Conservation (phyloP, 2,797 vertebrate genomes). For the Oreortyx pictus region DNA sequence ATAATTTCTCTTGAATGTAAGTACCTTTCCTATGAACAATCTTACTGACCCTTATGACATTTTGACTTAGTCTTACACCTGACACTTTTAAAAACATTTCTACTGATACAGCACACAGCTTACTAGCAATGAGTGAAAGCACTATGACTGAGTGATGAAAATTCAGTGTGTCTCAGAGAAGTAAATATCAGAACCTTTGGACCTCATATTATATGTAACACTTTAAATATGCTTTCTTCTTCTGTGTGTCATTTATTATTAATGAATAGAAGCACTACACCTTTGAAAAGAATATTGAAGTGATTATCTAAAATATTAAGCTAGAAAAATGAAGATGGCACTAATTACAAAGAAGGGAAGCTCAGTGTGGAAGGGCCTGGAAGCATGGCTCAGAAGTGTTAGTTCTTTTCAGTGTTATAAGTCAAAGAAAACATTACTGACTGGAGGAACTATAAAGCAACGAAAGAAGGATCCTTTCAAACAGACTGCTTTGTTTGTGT, state of each 20-base stretch:
- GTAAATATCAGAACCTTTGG: not conserved
- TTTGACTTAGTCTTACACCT: not conserved
- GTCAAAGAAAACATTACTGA: not conserved
- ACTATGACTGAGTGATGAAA: not conserved
- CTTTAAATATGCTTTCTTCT: not conserved
- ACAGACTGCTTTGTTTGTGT: not conserved
- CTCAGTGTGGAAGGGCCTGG: not conserved
- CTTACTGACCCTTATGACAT: not conserved
- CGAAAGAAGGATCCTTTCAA: not conserved
- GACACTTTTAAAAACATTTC: not conserved
- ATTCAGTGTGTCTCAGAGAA: not conserved
- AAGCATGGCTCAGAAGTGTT: not conserved
- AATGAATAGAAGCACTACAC: not conserved
- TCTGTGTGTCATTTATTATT: not conserved
- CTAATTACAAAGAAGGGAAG: not conserved
- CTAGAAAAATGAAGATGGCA: not conserved
- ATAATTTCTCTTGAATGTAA: not conserved
- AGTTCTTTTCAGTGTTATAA: not conserved
- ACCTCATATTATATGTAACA: fast-evolving
- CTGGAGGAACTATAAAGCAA: not conserved
- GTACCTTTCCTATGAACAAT: not conserved
- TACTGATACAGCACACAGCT: not conserved
- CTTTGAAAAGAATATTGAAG: not conserved
- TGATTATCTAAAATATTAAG: not conserved
- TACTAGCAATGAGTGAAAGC: not conserved